Evolutionary conservation across 2,113 vertebrate genomes (phyloP).

Genomic region (Rana temporaria): DNA sequence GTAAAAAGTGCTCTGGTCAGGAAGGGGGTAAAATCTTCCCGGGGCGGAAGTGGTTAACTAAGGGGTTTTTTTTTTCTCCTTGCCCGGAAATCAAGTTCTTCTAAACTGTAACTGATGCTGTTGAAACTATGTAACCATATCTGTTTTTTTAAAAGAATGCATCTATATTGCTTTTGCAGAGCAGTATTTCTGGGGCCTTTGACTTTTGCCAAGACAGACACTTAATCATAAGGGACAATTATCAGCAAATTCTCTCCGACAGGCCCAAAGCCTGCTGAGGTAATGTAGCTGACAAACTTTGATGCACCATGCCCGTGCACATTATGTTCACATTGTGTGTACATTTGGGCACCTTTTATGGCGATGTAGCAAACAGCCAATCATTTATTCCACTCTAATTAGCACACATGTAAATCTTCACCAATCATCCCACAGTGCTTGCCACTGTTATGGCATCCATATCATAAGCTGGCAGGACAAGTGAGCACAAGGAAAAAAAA

Average conservation of each 20-base stretch:
- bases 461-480: conserved; percentile 74
- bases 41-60: no score
- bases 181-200: conserved; percentile 69
- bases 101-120: background rate
- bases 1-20: no score
- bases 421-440: conserved; percentile 74
- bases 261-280: conserved; percentile 82
- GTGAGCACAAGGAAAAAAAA: conserved; percentile 67
- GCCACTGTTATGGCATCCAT: conserved; percentile 80
- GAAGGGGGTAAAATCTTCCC: no score
- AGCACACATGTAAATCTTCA: conserved; percentile 89
- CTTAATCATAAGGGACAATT: conserved; percentile 79
- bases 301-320: conserved; percentile 83
- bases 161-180: conserved; percentile 71
- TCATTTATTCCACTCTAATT: conserved; percentile 97
- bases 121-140: conserved; percentile 31
- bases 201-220: conserved; percentile 81
- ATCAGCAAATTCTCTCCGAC: conserved; percentile 86
- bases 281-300: conserved; percentile 84
- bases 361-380: conserved; percentile 87
- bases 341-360: conserved; percentile 88
- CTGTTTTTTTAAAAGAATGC: conserved; percentile 50
- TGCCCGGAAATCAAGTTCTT: no score
- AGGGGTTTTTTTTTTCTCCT: no score
- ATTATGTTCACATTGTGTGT: conserved; percentile 83